Percentiles rank a stretch among this genome's conserved stretches.
Conservation (phyloP, 2,113 vertebrate species). For the Athene cunicularia region DNA sequence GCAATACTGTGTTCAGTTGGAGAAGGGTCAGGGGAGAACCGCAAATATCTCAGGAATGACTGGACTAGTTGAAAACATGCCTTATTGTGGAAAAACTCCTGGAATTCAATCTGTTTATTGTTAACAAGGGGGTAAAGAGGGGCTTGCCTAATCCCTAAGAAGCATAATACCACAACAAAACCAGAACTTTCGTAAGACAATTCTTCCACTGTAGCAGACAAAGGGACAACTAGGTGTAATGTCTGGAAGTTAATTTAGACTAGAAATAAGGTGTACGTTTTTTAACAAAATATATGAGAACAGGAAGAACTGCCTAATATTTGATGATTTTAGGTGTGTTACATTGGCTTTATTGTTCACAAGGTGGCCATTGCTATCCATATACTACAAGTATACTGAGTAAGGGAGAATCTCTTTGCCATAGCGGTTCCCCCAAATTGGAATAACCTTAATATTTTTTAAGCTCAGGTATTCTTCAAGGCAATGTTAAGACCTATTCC, state of each 20-base stretch:
- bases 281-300: neutral
- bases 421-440: neutral
- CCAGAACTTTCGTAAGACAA: neutral
- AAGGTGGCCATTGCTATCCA: neutral
- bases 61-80: constrained; percentile 21
- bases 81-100: constrained; percentile 29
- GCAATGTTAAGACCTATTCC: neutral
- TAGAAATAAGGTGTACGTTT: neutral
- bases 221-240: neutral
- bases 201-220: neutral
- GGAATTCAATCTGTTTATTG: neutral
- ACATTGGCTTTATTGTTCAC: neutral
- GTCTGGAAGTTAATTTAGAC: neutral
- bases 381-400: neutral
- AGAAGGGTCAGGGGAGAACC: constrained; percentile 7
- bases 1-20: neutral
- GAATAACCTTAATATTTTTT: neutral
- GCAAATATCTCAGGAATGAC: constrained; percentile 36
- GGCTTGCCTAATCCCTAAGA: neutral
- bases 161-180: neutral
- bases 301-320: neutral
- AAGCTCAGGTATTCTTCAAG: neutral
- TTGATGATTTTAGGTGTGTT: neutral
- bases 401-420: neutral
- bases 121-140: neutral